Conservation (phyloP, 2,888 invertebrate genomes). For the Drosophila imparisetae region DNA sequence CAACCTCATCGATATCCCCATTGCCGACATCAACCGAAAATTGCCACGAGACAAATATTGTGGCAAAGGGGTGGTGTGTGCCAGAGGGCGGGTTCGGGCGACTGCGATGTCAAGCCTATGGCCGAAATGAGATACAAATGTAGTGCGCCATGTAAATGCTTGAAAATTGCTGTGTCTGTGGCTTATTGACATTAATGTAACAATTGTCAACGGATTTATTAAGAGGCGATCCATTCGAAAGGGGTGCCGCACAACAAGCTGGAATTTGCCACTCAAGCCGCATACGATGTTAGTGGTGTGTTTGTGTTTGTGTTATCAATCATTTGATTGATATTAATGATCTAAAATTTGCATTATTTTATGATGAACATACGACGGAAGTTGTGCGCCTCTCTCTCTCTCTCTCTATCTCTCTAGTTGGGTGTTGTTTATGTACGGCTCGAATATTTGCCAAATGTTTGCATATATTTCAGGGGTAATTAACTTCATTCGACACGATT, state of each 20-base stretch:
- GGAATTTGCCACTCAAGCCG: constrained; percentile 33
- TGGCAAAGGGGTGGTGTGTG: constrained; percentile 59
- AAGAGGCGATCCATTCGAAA: constrained; percentile 48
- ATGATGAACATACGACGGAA: constrained; percentile 41
- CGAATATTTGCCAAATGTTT: constrained; percentile 58
- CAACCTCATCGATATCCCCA: constrained; percentile 15
- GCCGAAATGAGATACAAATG: constrained; percentile 59
- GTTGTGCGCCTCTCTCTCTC: not conserved
- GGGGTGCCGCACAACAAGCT: constrained; percentile 28
- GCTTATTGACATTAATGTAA: constrained; percentile 81
- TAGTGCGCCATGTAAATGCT: constrained; percentile 60
- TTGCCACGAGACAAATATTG: constrained; percentile 62
- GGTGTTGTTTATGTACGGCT: constrained; percentile 17
- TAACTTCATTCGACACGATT: constrained; percentile 54
- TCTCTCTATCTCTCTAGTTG: not conserved
- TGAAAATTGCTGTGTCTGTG: constrained; percentile 52
- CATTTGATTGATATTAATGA: constrained; percentile 84
- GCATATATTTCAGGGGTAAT: constrained; percentile 73
- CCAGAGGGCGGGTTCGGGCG: not conserved
- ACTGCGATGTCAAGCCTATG: constrained; percentile 14
- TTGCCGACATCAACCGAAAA: constrained; percentile 9
- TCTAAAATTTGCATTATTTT: constrained; percentile 81
- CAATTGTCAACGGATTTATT: constrained; percentile 84
- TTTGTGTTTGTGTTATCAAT: constrained; percentile 67
- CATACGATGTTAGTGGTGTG: constrained; percentile 22